phyloP scores from a whole-genome alignment of 1,140 invertebrate genomes.

The Hermetia illucens region DNA sequence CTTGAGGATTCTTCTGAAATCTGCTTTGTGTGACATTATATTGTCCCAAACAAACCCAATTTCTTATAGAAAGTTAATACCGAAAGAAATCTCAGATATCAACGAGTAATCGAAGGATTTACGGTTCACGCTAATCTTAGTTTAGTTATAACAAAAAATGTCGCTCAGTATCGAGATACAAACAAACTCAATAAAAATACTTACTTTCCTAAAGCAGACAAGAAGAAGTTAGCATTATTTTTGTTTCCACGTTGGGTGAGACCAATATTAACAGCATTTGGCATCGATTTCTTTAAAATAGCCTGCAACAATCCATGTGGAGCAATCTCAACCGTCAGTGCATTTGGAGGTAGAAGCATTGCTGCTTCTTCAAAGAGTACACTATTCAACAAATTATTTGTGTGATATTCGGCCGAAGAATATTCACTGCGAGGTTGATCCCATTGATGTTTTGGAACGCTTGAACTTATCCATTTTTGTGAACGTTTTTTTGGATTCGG shows the following conservation, averaged over 20 bases:
- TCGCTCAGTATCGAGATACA: no score
- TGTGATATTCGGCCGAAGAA: conserved; percentile 84
- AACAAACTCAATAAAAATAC: conserved; percentile 23
- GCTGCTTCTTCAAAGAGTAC: conserved; percentile 79
- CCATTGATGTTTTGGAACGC: conserved; percentile 64
- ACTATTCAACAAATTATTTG: conserved; percentile 74
- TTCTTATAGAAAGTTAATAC: no score
- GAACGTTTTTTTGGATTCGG: conserved; percentile 53
- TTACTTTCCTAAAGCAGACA: conserved; percentile 57
- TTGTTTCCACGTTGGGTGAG: conserved; percentile 61
- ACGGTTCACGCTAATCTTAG: no score
- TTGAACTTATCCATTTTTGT: conserved; percentile 74
- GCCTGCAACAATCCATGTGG: conserved; percentile 67
- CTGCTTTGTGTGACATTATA: not conserved
- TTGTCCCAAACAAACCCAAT: no score
- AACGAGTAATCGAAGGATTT: no score
- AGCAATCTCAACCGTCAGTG: conserved; percentile 66
- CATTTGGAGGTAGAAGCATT: conserved; percentile 58
- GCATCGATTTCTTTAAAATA: conserved; percentile 46
- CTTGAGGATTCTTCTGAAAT: not conserved
- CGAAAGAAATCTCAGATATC: no score
- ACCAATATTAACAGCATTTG: conserved; percentile 49
- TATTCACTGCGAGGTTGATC: conserved; percentile 44
- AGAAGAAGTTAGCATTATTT: conserved; percentile 55
- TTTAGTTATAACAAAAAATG: no score